A percentile compares a stretch with the other conserved stretches of the same genome.
Evolutionary conservation across 2,888 invertebrate species (phyloP).

Genomic region (Galeopsomyia nigrocyanea): DNA sequence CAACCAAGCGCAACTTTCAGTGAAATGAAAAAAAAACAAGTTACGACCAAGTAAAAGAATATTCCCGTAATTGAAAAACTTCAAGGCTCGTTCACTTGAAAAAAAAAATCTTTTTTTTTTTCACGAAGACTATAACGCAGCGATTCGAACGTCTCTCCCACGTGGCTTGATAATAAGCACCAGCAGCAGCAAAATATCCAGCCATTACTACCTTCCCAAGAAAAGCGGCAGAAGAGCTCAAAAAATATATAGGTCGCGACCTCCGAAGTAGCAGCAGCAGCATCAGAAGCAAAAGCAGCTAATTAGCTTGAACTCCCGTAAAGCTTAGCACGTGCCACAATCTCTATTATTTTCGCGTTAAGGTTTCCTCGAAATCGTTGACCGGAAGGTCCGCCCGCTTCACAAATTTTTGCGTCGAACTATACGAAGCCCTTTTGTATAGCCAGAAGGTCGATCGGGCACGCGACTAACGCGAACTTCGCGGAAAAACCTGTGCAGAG

Average conservation of each 20-base stretch:
- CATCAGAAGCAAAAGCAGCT: conserved; percentile 27
- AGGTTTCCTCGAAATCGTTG: conserved; percentile 29
- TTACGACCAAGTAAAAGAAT: no score
- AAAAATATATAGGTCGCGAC: conserved; percentile 28
- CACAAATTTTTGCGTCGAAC: conserved; percentile 3
- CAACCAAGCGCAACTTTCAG: no score
- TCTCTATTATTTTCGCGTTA: conserved; percentile 40
- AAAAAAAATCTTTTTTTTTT: no score
- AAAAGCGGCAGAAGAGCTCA: conserved; percentile 9
- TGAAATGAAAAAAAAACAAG: no score
- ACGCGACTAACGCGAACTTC: not conserved
- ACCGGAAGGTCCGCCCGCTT: conserved; percentile 29
- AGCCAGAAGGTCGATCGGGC: conserved; percentile 17
- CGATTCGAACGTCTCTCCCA: no score
- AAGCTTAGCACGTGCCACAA: not conserved
- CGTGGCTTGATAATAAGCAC: conserved; percentile 26
- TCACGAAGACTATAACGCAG: no score
- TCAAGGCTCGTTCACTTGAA: no score
- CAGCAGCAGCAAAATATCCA: conserved; percentile 25
- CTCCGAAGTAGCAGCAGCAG: conserved; percentile 10
- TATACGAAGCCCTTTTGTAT: not conserved
- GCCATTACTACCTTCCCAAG: not conserved
- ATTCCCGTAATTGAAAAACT: no score
- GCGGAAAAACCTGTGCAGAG: conserved; percentile 15
- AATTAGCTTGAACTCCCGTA: conserved; percentile 22